Percentiles rank a stretch among this genome's conserved stretches.
These are phyloP conservation scores for Girardinichthys multiradiatus DNA, from an alignment of 2,113 vertebrate genomes.

Conservation along the genomic window DNA sequence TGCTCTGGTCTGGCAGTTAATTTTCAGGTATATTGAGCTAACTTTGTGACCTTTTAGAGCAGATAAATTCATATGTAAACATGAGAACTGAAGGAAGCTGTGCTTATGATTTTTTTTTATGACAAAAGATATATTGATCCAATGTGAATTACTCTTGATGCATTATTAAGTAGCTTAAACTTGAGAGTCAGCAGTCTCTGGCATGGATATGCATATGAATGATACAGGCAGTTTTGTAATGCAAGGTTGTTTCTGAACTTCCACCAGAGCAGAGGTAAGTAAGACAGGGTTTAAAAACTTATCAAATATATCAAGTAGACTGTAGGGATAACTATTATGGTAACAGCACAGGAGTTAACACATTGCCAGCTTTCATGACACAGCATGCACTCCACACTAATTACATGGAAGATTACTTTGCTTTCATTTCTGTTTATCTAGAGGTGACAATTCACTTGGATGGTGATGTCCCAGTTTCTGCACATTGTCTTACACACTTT, in stretches of 20 bases:
- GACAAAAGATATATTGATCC: too few relatives aligned
- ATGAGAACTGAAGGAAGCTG: not conserved
- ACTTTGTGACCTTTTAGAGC: too few relatives aligned
- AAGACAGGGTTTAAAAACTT: slow-evolving; percentile 28
- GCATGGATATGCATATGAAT: slow-evolving; percentile 2
- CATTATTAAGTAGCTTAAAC: not conserved
- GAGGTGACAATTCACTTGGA: slow-evolving; percentile 8
- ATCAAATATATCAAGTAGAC: slow-evolving; percentile 37
- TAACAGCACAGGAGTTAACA: slow-evolving; percentile 24
- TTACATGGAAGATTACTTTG: slow-evolving; percentile 16
- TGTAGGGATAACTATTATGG: slow-evolving; percentile 23
- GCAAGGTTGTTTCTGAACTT: slow-evolving; percentile 14
- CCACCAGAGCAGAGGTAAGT: slow-evolving; percentile 27
- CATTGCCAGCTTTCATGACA: not conserved
- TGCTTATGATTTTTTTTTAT: not conserved
- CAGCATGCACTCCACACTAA: slow-evolving; percentile 43
- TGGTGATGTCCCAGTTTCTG: slow-evolving; percentile 36
- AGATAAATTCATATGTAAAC: not conserved
- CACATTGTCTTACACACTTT: slow-evolving; percentile 25
- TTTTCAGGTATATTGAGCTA: not conserved
- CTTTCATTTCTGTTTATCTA: slow-evolving; percentile 3
- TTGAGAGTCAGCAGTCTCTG: not conserved
- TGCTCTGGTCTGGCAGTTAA: too few relatives aligned
- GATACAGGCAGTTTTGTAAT: slow-evolving; percentile 6
- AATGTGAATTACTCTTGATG: too few relatives aligned